Evolutionary conservation across 2,113 vertebrate genomes (phyloP).

Genomic region (Noturus placidus): DNA sequence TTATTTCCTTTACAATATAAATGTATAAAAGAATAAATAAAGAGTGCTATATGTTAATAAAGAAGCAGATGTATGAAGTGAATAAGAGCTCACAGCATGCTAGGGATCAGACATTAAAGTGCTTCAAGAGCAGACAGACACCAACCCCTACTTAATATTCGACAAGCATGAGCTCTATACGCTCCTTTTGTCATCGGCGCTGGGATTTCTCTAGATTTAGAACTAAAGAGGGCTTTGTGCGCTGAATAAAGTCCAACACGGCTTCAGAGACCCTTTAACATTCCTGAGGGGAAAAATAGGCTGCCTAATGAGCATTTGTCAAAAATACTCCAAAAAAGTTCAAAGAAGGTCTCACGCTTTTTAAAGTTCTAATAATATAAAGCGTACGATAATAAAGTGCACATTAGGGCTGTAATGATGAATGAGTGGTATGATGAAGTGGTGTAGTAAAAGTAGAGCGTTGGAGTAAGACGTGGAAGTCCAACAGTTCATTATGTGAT

Average conservation of each 20-base stretch:
- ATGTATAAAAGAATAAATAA: neutral
- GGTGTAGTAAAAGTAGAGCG: neutral
- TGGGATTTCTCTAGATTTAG: conserved; percentile 62
- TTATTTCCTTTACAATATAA: neutral
- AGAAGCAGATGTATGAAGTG: conserved; percentile 7
- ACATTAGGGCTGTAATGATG: neutral
- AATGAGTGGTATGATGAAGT: neutral
- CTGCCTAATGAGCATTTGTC: neutral
- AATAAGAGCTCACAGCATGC: conserved; percentile 55
- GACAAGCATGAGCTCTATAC: conserved; percentile 70
- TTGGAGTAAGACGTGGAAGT: neutral
- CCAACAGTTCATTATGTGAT: neutral
- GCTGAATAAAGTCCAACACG: conserved; percentile 63
- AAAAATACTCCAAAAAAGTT: neutral
- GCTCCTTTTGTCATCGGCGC: conserved; percentile 65
- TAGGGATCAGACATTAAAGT: conserved; percentile 57
- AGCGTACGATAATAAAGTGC: neutral
- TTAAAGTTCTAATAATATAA: neutral
- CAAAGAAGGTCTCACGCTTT: neutral
- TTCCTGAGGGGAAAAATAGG: neutral
- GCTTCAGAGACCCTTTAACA: conserved; percentile 11
- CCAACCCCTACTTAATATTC: conserved; percentile 78
- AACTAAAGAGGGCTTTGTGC: conserved; percentile 72
- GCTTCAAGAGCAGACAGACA: conserved; percentile 63
- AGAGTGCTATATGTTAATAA: neutral